Conservation (phyloP, 2,797 vertebrate genomes). For the Myotis pilosus region DNA sequence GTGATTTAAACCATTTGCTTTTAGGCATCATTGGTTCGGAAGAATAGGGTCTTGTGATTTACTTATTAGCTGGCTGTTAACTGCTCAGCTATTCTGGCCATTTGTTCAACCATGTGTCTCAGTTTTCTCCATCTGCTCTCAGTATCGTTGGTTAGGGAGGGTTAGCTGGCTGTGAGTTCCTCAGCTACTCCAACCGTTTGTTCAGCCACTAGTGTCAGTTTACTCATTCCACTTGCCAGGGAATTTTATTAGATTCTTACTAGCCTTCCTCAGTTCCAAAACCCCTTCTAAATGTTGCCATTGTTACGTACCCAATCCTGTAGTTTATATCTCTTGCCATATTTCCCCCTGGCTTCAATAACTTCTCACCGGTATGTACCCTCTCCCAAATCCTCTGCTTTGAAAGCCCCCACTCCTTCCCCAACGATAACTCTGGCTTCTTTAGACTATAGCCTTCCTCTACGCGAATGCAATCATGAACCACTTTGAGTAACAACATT, state of each 20-base stretch:
- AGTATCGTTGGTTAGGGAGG: not conserved
- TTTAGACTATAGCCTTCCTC: not conserved
- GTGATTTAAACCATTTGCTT: not conserved
- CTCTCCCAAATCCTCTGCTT: not conserved
- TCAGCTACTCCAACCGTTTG: not conserved
- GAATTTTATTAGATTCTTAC: not conserved
- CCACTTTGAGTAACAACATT: not conserved
- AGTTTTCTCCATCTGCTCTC: not conserved
- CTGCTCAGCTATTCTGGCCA: too few relatives aligned
- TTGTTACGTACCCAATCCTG: not conserved
- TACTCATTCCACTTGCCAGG: not conserved
- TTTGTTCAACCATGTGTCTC: too few relatives aligned
- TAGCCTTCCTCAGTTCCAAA: not conserved
- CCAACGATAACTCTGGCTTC: not conserved
- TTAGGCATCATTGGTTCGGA: not conserved
- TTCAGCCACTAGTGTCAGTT: not conserved
- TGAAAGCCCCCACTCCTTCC: not conserved
- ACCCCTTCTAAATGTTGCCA: not conserved
- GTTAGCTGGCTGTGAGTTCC: not conserved
- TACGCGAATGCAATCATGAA: not conserved
- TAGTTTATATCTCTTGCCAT: not conserved
- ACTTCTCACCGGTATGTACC: not conserved
- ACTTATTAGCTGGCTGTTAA: too few relatives aligned
- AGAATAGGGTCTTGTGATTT: not conserved
- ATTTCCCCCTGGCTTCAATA: not conserved